Percentiles rank a stretch among this genome's conserved stretches.
These are phyloP conservation scores for Lochmaea capreae DNA, from an alignment of 2,888 invertebrate species.

Conservation along the genomic window DNA sequence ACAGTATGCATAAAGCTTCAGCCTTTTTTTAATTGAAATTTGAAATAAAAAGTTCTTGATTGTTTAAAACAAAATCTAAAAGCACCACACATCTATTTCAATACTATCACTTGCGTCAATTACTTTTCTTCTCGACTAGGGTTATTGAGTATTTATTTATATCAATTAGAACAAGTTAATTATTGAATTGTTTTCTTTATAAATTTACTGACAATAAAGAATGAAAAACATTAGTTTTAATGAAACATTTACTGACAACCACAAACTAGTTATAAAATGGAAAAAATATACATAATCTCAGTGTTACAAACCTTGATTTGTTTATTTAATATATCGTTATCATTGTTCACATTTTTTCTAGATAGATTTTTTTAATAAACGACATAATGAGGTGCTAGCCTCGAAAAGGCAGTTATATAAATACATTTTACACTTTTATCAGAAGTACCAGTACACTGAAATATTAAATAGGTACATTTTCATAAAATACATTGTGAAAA, in stretches of 20 bases:
- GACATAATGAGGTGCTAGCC: not conserved
- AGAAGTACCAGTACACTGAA: not conserved
- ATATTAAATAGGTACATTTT: not conserved
- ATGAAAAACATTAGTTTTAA: not conserved
- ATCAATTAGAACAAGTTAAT: not conserved
- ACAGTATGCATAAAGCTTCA: too few species aligned
- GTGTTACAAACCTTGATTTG: not conserved
- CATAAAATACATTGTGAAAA: too few species aligned
- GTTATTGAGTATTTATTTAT: too few species aligned
- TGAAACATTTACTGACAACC: not conserved
- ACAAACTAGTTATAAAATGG: not conserved
- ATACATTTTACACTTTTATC: not conserved
- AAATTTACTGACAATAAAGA: not conserved
- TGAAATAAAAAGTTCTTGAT: too few species aligned
- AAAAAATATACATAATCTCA: not conserved
- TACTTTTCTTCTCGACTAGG: too few species aligned
- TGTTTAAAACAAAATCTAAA: too few species aligned
- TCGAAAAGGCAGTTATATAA: too few species aligned
- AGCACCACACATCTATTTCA: too few species aligned
- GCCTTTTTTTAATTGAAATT: too few species aligned
- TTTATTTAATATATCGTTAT: not conserved
- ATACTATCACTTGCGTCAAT: too few species aligned
- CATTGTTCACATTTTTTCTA: not conserved
- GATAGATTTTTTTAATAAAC: not conserved
- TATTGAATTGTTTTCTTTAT: not conserved